Evolutionary conservation across 2,113 vertebrate genomes (phyloP), one percentile per base, ranked within the genome.

Genomic region (Caretta caretta): DNA sequence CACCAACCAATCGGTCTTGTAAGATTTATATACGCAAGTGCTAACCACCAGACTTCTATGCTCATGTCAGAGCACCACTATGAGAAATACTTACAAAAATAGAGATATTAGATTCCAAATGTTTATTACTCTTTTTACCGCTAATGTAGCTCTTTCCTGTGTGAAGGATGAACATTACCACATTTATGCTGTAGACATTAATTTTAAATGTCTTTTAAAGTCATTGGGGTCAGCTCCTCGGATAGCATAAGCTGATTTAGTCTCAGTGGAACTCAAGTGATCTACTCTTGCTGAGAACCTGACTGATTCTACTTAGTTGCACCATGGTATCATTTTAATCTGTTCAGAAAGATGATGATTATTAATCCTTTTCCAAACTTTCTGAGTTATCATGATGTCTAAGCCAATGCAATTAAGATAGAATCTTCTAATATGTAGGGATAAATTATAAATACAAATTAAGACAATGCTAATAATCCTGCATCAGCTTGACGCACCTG

Each of bases 381-480:
- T 17, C 3, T 81, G 14, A 49, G 17, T 76, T 94, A 51, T 22
- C 31, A 5, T 38, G 53, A 9, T 54, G 53, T 46, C 65, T 35
- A 0, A 0, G 10, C 10, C 19, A 78, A 65, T 42, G 8, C 50
- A 90, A n/a, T 35, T 90, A 83, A 82, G 93, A 48, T 1, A 78
- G 27, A 81, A 85, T 2, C 54, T 69, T 31, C 1, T 1, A 2
- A 80, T 27, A 22, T 50, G 48, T 50, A n/a, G 0, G 0, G 46
- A 42, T 14, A 93, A 89, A 8, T 48, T 48, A 50, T 83, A 82
- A 54, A 54, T 42, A 86, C 24, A 72, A 20, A 31, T 12, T 11
- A 29, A 82, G 84, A 25, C 56, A 88, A 24, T 24, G 29, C 50
- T 84, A 87, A 69, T 13, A 89, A 83, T 29, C 6, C 51, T 4